Evolutionary conservation across 1,140 invertebrate species (phyloP).

Genomic region (Brachionus manjavacas): DNA sequence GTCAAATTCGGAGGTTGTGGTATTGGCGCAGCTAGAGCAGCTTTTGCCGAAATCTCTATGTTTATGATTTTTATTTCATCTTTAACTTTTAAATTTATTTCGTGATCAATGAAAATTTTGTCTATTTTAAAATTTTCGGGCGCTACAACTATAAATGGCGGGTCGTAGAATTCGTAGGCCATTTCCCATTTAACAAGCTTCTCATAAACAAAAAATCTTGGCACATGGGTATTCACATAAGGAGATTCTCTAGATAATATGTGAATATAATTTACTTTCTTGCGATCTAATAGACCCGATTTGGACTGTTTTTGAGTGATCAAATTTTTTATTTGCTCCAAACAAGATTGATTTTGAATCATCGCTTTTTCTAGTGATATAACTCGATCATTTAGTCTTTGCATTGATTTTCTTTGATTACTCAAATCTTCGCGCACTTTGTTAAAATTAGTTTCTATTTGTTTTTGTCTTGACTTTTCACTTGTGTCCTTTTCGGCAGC

Average conservation of each 20-base stretch:
- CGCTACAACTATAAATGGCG: slow-evolving; percentile 13
- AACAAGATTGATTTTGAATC: neutral
- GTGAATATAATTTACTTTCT: slow-evolving; percentile 39
- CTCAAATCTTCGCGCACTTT: slow-evolving; percentile 33
- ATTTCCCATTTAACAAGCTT: slow-evolving; percentile 28
- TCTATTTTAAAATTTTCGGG: slow-evolving; percentile 15
- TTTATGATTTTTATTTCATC: neutral
- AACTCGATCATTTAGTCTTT: slow-evolving; percentile 32
- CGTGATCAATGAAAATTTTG: slow-evolving; percentile 34
- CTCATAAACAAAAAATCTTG: slow-evolving; percentile 16
- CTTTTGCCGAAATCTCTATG: neutral
- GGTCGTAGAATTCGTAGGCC: slow-evolving; percentile 27
- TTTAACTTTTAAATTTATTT: slow-evolving; percentile 41
- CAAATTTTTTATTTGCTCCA: slow-evolving; percentile 41
- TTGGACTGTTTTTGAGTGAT: slow-evolving; percentile 33
- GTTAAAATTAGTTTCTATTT: slow-evolving; percentile 31
- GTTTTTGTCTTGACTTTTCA: slow-evolving; percentile 26
- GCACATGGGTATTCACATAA: slow-evolving; percentile 1
- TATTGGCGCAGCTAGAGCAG: neutral
- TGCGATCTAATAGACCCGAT: neutral
- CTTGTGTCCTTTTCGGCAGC: neutral
- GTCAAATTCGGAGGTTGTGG: slow-evolving; percentile 1
- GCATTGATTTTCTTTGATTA: slow-evolving; percentile 19
- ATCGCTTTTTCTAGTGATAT: slow-evolving; percentile 26
- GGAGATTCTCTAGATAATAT: slow-evolving; percentile 42